Percentiles rank a stretch among this genome's conserved stretches.
Evolutionary conservation across 2,888 invertebrate genomes (phyloP).

Genomic region (Dione vanillae): DNA sequence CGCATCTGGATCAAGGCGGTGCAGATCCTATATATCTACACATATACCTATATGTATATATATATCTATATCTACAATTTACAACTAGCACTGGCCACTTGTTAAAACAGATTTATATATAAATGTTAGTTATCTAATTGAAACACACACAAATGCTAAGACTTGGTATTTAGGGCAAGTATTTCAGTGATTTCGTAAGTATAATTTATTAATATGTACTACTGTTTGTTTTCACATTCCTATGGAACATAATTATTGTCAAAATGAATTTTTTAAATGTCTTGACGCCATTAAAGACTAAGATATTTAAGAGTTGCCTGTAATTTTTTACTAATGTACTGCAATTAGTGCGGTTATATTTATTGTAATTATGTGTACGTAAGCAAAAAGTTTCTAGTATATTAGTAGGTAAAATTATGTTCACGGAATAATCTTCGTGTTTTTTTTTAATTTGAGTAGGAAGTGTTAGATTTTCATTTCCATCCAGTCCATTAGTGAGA

Average conservation of each 20-base stretch:
- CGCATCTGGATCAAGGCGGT: conserved; percentile 49
- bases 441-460: too few species aligned
- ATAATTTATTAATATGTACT: background rate
- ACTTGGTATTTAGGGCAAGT: conserved; percentile 34
- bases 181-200: conserved; percentile 30
- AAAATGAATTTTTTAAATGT: background rate
- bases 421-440: too few species aligned
- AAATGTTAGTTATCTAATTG: conserved; percentile 24
- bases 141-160: conserved; percentile 24
- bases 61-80: conserved; percentile 38
- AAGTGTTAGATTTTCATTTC: too few species aligned
- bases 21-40: conserved; percentile 2
- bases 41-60: too few species aligned
- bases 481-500: too few species aligned
- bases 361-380: background rate
- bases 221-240: background rate
- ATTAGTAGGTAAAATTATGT: too few species aligned
- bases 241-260: conserved; percentile 1
- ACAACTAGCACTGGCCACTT: conserved; percentile 31
- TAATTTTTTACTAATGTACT: background rate
- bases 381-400: background rate
- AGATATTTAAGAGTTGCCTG: background rate
- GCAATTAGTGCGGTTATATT: background rate
- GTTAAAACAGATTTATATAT: conserved; percentile 33
- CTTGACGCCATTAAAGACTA: background rate